Base-by-base conservation (phyloP, 2,797 vertebrate genomes). In the Parauchenoglanis punctatus region DNA sequence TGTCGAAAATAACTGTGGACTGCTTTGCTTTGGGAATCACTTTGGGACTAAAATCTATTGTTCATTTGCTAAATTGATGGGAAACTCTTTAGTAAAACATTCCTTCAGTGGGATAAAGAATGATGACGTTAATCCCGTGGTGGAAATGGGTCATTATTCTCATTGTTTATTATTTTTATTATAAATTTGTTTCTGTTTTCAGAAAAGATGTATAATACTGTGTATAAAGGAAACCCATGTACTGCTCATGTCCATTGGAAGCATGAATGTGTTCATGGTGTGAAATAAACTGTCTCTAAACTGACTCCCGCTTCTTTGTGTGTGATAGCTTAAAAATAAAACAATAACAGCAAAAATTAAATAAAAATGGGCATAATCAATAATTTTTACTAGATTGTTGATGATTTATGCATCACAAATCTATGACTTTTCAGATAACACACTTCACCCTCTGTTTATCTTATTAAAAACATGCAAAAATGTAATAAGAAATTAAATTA, bases 1-100 rank as follows among this genome's bases (percentile, higher is more conserved):
- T 98, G 97, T 93, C 95, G 95, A 92, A 95, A 90, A 94, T 61
- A 68, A 40, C 44, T 28, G 23, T 63, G 81, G 59, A 82, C 46
- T 49, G 65, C 31, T 52, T 56, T 81, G 46, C 61, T 59, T 76
- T 54, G 82, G 20, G 35, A 73, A 87, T 83, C 40, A 63, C n/a
- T 31, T 65, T 18, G 63, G 49, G 63, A 18, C 56, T n/a, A 35
- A 77, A 28, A 80, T 80, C 31, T 35, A 59, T 59, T 25, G 76
- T 2, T 58, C 46, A 59, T 63, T 77, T 23, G 72, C 8, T 87
- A 73, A 77, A 63, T 68, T 58, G 31, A 58, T 12, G 7, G 46
- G 59, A 49, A 11, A 52, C 49, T 31, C 44, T 83, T 11, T 31
- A 67, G 58, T 61, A 31, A 72, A 75, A 73, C 83, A 85, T 85